Evolutionary conservation across 2,888 invertebrate genomes (phyloP).

Genomic region (Trichacis sp.): DNA sequence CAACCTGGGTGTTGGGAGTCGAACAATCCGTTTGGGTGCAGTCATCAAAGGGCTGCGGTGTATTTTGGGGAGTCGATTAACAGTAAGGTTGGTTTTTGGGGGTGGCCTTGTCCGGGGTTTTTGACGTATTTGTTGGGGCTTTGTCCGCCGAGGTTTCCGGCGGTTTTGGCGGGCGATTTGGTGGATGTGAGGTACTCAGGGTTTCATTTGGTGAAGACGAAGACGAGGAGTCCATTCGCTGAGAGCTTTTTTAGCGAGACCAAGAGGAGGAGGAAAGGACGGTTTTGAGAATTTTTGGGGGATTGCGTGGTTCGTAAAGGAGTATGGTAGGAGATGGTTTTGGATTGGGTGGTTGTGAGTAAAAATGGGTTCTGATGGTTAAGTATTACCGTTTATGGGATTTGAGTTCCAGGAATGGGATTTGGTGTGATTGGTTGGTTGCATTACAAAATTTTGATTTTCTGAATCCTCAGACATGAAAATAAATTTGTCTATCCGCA

Average conservation of each 20-base stretch:
- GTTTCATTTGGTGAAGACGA: conserved; percentile 73
- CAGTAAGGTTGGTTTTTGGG: conserved; percentile 75
- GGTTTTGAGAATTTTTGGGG: conserved; percentile 22
- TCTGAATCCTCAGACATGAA: too few species aligned
- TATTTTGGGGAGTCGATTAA: conserved; percentile 78
- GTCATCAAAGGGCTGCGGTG: conserved; percentile 75
- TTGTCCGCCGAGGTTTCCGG: conserved; percentile 71
- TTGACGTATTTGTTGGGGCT: conserved; percentile 72
- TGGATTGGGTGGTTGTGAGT: too few species aligned
- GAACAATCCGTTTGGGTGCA: conserved; percentile 73
- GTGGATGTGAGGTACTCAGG: conserved; percentile 64
- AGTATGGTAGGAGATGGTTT: too few species aligned
- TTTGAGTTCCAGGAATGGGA: too few species aligned
- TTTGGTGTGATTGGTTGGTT: too few species aligned
- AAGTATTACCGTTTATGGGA: too few species aligned
- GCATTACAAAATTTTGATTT: too few species aligned
- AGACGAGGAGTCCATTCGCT: conserved; percentile 72
- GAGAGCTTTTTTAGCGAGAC: conserved; percentile 70
- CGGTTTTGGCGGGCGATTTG: conserved; percentile 58
- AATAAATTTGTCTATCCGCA: too few species aligned
- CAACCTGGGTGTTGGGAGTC: conserved; percentile 76
- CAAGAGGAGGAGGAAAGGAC: conserved; percentile 50
- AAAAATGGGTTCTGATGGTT: too few species aligned
- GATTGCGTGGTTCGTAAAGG: conserved; percentile 7
- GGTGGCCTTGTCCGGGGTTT: conserved; percentile 75